These are phyloP conservation scores for Drosophila histrio DNA, from an alignment of 2,888 invertebrate species.

Conservation along the genomic window DNA sequence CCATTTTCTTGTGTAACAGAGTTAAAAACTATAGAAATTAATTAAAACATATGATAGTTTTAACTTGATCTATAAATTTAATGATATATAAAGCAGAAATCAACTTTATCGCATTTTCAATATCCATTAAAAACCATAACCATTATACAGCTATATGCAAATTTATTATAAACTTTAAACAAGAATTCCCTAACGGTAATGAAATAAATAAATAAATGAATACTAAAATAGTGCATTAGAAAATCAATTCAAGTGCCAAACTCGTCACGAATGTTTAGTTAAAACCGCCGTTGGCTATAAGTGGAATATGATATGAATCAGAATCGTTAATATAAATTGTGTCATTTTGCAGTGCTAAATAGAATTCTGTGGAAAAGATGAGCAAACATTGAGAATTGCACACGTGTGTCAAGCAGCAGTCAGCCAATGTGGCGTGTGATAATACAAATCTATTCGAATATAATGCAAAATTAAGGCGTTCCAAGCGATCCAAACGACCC, in stretches of 20 bases:
- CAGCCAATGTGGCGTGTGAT: conserved; percentile 59
- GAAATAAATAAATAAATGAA: not conserved
- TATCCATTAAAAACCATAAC: not conserved
- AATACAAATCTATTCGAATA: conserved; percentile 45
- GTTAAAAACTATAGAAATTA: too few species aligned
- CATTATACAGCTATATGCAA: not conserved
- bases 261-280: conserved; percentile 2
- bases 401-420: conserved; percentile 16
- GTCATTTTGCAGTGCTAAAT: conserved; percentile 36
- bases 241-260: not conserved
- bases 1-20: too few species aligned
- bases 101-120: not conserved
- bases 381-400: conserved; percentile 45
- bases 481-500: conserved; percentile 30
- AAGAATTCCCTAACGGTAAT: conserved; percentile 2
- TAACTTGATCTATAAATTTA: not conserved
- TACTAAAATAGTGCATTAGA: not conserved
- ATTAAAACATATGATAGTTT: too few species aligned
- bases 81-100: not conserved
- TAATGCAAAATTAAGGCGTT: conserved; percentile 61
- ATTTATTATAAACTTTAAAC: not conserved
- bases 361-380: conserved; percentile 44
- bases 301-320: conserved; percentile 23
- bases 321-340: conserved; percentile 6
- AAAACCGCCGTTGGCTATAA: not conserved